Percentiles rank a stretch among this genome's conserved stretches.
These are phyloP conservation scores for Pocillopora damicornis DNA, from an alignment of 64 coral and sea anemone genomes.

Conservation along the genomic window DNA sequence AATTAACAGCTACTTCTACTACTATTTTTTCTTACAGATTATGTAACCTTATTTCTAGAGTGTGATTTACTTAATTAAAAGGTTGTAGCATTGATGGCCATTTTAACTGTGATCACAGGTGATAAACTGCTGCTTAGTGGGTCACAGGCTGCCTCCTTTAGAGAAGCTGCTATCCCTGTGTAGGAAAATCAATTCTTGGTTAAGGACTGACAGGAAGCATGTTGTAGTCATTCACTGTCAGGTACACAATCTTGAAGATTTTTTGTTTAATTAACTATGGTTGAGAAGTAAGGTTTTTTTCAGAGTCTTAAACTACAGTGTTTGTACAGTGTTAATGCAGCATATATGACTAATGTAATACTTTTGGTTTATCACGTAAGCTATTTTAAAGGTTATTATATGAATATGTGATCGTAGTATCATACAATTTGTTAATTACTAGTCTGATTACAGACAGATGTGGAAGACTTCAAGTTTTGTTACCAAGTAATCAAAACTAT, in stretches of 20 bases:
- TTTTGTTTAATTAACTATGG: background rate
- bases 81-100: background rate
- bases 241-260: conserved; percentile 32
- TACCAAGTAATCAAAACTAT: too few species aligned
- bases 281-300: too few species aligned
- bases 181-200: conserved; percentile 69
- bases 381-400: too few species aligned
- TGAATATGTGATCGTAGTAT: too few species aligned
- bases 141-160: conserved; percentile 65
- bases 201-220: conserved; percentile 61
- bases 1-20: too few species aligned
- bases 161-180: conserved; percentile 69
- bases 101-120: conserved; percentile 21
- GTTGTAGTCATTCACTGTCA: conserved; percentile 77
- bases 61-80: background rate
- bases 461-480: too few species aligned
- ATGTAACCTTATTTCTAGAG: too few species aligned
- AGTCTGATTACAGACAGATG: too few species aligned
- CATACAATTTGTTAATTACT: too few species aligned
- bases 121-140: conserved; percentile 50
- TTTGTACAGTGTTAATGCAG: background rate
- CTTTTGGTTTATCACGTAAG: too few species aligned
- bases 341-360: too few species aligned
- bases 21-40: too few species aligned
- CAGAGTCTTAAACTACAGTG: background rate